phyloP scores from a whole-genome alignment of 2,113 vertebrate species.

The Scophthalmus maximus region DNA sequence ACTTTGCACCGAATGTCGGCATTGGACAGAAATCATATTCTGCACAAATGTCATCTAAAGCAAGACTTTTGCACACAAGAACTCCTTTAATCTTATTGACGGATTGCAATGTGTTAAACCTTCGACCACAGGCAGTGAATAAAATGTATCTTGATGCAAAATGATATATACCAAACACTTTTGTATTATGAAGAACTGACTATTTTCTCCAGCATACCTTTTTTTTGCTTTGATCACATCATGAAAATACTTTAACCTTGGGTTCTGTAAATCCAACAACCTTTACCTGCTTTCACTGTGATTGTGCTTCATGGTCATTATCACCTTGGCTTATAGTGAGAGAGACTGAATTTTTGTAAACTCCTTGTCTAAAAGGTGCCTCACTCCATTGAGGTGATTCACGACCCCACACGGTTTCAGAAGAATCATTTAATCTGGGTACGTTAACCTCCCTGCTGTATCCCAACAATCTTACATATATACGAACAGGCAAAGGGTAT shows the following conservation, averaged over 20 bases:
- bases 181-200: no score
- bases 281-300: neutral
- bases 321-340: neutral
- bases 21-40: no score
- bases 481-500: neutral
- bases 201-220: no score
- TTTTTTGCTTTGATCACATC: no score
- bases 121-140: no score
- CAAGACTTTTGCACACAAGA: no score
- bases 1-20: no score
- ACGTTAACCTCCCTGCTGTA: neutral
- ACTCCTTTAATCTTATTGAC: no score
- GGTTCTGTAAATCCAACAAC: neutral
- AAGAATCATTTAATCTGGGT: neutral
- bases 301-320: neutral
- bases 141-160: no score
- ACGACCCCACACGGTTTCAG: neutral
- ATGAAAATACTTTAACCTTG: constrained; percentile 19
- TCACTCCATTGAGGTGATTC: constrained; percentile 4
- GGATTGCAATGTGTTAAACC: no score
- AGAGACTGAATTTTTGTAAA: neutral
- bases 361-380: neutral
- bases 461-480: neutral
- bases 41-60: no score
- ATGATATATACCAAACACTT: no score